Percentiles rank a stretch among this genome's conserved stretches.
Evolutionary conservation across 2,113 vertebrate species (phyloP).

Genomic region (Tichodroma muraria): DNA sequence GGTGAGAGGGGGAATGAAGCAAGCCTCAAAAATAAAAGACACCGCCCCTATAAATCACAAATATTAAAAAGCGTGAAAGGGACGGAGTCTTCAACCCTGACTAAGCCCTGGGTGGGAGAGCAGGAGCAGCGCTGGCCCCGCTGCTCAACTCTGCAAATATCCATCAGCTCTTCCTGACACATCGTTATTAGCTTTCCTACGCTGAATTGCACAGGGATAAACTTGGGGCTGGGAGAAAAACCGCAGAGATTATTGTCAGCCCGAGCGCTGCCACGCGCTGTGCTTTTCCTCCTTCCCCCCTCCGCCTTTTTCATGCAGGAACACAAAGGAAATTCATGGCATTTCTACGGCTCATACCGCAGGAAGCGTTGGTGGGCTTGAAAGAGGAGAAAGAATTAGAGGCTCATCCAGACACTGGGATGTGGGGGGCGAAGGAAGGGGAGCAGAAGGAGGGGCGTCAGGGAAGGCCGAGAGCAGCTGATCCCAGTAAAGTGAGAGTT

Average conservation of each 20-base stretch:
- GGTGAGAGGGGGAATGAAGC: not conserved
- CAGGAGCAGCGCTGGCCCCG: not conserved
- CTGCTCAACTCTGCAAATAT: conserved; percentile 18
- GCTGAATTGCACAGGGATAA: conserved; percentile 65
- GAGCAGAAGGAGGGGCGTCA: not conserved
- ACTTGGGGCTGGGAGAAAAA: conserved; percentile 59
- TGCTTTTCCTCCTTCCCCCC: not conserved
- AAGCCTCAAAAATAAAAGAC: not conserved
- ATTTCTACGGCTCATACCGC: conserved; percentile 20
- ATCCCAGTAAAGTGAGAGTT: conserved; percentile 37
- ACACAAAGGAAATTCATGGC: conserved; percentile 36
- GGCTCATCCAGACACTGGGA: conserved; percentile 34
- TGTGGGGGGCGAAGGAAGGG: not conserved
- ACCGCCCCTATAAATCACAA: not conserved
- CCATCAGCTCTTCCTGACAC: conserved; percentile 57
- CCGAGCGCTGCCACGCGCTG: not conserved
- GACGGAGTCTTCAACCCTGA: not conserved
- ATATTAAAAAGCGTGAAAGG: not conserved
- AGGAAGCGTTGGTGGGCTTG: conserved; percentile 39
- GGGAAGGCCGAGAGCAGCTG: conserved; percentile 8
- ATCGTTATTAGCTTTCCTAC: conserved; percentile 61
- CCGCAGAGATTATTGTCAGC: conserved; percentile 45
- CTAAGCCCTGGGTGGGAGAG: not conserved
- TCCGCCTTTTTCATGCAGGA: not conserved
- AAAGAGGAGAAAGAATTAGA: conserved; percentile 45